phyloP scores from a whole-genome alignment of 2,888 invertebrate genomes.

The Agrochola litura region DNA sequence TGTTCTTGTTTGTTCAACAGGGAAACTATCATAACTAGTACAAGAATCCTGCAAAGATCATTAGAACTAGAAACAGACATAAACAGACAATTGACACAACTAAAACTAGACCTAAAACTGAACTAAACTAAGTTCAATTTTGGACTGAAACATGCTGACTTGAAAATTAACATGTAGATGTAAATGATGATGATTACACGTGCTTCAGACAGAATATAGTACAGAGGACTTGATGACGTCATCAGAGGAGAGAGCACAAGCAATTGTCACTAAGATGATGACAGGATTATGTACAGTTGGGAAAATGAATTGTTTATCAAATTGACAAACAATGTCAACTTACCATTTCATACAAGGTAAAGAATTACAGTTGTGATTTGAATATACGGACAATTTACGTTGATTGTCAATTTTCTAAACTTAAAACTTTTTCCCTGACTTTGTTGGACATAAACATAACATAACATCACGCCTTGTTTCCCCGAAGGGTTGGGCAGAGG shows the following conservation, averaged over 20 bases:
- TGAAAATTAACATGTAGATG: background rate
- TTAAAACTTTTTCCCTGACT: too few species aligned
- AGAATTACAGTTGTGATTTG: background rate
- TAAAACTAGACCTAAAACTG: background rate
- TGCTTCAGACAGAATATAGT: background rate
- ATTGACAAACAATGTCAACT: background rate
- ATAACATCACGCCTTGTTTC: too few species aligned
- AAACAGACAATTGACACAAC: background rate
- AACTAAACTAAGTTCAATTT: background rate
- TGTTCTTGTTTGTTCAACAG: slow-evolving; percentile 4
- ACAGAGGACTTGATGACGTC: background rate
- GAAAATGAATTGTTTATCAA: background rate
- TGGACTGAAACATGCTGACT: background rate
- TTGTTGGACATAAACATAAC: too few species aligned
- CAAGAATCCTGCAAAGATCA: background rate
- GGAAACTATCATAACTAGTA: background rate
- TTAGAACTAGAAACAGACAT: background rate
- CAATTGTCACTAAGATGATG: background rate
- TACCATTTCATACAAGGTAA: background rate
- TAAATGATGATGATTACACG: background rate
- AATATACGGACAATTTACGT: background rate
- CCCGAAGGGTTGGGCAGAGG: too few species aligned
- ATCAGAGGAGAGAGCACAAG: background rate
- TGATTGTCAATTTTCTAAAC: too few species aligned
- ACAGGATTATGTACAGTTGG: background rate